phyloP scores from a whole-genome alignment of 2,113 vertebrate genomes.

The Cynoglossus semilaevis region DNA sequence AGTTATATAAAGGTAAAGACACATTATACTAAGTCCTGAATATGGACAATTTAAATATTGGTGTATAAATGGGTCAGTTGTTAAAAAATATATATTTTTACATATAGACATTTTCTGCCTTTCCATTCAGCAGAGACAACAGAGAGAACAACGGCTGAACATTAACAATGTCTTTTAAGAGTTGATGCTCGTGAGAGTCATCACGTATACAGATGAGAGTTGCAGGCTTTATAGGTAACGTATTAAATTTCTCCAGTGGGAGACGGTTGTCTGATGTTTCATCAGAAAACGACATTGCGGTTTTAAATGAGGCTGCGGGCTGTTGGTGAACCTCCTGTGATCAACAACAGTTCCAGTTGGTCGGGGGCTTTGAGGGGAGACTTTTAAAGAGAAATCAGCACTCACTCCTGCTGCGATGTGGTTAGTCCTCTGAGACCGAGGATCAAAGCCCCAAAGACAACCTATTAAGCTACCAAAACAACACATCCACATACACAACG shows the following conservation, averaged over 20 bases:
- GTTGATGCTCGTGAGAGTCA: conserved; percentile 22
- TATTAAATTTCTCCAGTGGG: conserved; percentile 52
- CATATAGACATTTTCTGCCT: too few relatives aligned
- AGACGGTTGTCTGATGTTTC: conserved; percentile 45
- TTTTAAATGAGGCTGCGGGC: conserved; percentile 58
- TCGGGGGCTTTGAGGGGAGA: conserved; percentile 24
- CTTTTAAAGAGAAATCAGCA: conserved; percentile 44
- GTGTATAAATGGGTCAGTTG: too few relatives aligned
- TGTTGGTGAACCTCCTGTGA: conserved; percentile 42
- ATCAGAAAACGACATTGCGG: conserved; percentile 59
- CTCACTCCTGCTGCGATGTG: conserved; percentile 17
- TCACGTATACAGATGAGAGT: conserved; percentile 18
- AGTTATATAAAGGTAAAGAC: too few relatives aligned
- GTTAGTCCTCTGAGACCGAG: conserved; percentile 49
- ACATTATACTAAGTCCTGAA: too few relatives aligned
- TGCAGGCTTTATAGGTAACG: conserved; percentile 43
- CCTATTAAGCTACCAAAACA: conserved; percentile 18
- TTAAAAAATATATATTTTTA: too few relatives aligned
- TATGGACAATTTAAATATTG: too few relatives aligned
- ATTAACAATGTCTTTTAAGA: conserved; percentile 28
- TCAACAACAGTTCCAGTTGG: conserved; percentile 55
- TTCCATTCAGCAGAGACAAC: too few relatives aligned
- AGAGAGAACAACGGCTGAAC: not conserved
- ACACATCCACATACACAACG: not conserved
- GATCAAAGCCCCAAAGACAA: conserved; percentile 42